A percentile compares a stretch with the other conserved stretches of the same genome.
phyloP scores from a whole-genome alignment of 2,797 vertebrate species.

The Parauchenoglanis punctatus region DNA sequence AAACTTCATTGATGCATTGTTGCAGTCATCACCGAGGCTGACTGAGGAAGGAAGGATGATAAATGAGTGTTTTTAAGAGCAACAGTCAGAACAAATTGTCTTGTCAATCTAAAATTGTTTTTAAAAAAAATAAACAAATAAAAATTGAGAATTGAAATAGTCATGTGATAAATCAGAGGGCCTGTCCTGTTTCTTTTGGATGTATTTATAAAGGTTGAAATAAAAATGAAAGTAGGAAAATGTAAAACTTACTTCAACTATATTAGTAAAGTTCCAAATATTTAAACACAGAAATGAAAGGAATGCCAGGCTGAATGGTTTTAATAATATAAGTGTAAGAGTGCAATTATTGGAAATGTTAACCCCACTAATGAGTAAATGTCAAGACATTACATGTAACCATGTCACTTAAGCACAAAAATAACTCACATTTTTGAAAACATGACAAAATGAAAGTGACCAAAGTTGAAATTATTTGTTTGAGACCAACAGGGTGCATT shows the following conservation, averaged over 20 bases:
- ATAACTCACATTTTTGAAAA: neutral
- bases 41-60: constrained; percentile 17
- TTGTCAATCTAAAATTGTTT: too few relatives aligned
- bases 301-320: neutral
- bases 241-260: neutral
- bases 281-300: neutral
- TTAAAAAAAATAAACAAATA: too few relatives aligned
- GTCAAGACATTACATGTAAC: neutral
- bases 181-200: neutral
- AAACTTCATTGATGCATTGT: neutral
- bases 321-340: neutral
- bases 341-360: neutral
- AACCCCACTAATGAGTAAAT: neutral
- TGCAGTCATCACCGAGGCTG: neutral
- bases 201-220: neutral
- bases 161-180: constrained; percentile 8
- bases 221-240: too few relatives aligned
- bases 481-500: neutral
- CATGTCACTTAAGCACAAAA: neutral
- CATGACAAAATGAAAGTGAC: neutral
- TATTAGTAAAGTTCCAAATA: neutral
- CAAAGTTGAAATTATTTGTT: neutral
- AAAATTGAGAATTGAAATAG: neutral
- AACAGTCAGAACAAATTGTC: constrained; percentile 22
- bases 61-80: constrained; percentile 27